Evolutionary conservation across 1,140 invertebrate genomes (phyloP).

Genomic region (Atopsyche davidsoni): DNA sequence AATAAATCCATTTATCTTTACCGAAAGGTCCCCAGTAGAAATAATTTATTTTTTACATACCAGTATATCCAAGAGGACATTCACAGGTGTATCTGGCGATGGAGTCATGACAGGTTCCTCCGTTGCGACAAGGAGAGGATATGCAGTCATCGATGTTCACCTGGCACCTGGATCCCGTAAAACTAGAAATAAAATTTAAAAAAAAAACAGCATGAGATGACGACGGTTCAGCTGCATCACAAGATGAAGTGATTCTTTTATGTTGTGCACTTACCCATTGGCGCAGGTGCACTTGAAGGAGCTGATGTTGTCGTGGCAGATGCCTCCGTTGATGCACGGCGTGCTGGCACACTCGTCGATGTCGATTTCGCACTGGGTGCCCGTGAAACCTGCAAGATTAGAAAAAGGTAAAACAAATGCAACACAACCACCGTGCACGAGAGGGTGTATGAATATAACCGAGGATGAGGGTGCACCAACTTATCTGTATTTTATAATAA

Average conservation of each 20-base stretch:
- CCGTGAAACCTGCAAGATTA: slow-evolving; percentile 71
- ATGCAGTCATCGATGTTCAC: slow-evolving; percentile 88
- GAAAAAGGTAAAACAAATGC: slow-evolving; percentile 3
- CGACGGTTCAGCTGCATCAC: too few relatives aligned
- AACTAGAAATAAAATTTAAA: slow-evolving; percentile 38
- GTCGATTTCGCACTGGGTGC: slow-evolving; percentile 86
- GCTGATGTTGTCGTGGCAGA: slow-evolving; percentile 81
- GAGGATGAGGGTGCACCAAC: too few relatives aligned
- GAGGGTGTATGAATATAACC: neutral
- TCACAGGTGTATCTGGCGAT: slow-evolving; percentile 81
- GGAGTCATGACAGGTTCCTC: slow-evolving; percentile 79
- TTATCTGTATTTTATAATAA: too few relatives aligned
- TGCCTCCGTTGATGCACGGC: slow-evolving; percentile 81
- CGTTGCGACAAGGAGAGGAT: slow-evolving; percentile 76
- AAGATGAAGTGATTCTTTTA: too few relatives aligned
- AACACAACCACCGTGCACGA: neutral
- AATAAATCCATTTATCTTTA: too few relatives aligned
- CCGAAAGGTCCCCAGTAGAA: neutral
- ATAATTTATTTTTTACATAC: slow-evolving; percentile 34
- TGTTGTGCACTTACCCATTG: slow-evolving; percentile 51
- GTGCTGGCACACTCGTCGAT: slow-evolving; percentile 85
- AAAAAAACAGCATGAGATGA: neutral
- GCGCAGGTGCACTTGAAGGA: slow-evolving; percentile 81
- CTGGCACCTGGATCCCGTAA: slow-evolving; percentile 78
- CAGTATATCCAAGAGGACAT: slow-evolving; percentile 82